Base-by-base conservation (phyloP, 2,888 invertebrate genomes). In the Baccha elongata region DNA sequence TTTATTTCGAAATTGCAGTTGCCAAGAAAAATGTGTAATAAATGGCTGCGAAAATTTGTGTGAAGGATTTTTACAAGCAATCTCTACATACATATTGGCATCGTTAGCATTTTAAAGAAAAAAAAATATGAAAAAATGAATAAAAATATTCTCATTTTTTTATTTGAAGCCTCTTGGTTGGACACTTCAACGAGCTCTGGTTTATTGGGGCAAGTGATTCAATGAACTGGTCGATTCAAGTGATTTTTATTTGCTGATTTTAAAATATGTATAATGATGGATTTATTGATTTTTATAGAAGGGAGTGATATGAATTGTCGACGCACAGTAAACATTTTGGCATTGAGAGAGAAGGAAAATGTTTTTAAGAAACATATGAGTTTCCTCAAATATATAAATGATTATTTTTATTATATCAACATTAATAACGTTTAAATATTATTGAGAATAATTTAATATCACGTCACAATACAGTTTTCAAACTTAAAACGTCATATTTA, bases 1-100 rank as follows among this genome's bases (percentile, higher is more conserved):
- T 32, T 35, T 42, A 32, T 53, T 37, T 23, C 17, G 10, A 15
- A 48, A 65, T n/a, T 46, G 35, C 52, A 58, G 50, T n/a, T 60
- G 64, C 58, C 48, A 48, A 40, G 37, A 53, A 48, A 60, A 53
- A 48, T 26, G 26, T 65, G 64, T 71, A 58, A 50, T 58, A 55
- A 55, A 42, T 71, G 32, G 44, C 29, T 17, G 3, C 21, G 21
- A 62, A n/a, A 55, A 53, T 69, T 35, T 46, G 32, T 60, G 23
- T 48, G 46, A 67, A 79, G 44, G 58, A 42, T 53, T 46, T 60
- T 44, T 19, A 48, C 29, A 42, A 55, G n/a, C n/a, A n/a, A n/a
- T n/a, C n/a, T n/a, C n/a, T n/a, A n/a, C n/a, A n/a, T n/a, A n/a
- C n/a, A 48, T 64, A 69, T 74, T 80, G 53, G 64, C 55, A 64